Evolutionary conservation across 2,113 vertebrate genomes (phyloP).

Genomic region (Falco punctatus): DNA sequence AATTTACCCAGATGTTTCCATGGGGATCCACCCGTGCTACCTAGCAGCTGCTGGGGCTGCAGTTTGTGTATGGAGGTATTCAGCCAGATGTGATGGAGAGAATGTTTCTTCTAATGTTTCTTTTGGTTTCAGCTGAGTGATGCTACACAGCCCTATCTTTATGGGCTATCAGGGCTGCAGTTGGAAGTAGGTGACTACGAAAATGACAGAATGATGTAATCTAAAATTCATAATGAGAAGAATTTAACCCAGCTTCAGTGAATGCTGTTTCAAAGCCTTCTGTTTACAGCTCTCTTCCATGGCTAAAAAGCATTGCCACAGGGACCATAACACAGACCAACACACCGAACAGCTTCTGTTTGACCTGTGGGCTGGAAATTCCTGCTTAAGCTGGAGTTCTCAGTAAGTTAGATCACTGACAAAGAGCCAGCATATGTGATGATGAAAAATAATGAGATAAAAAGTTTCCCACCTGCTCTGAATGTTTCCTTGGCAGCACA

Average conservation of each 20-base stretch:
- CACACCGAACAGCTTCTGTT: fast-evolving
- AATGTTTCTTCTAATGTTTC: background rate
- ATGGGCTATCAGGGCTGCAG: background rate
- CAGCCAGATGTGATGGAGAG: background rate
- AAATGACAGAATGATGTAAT: background rate
- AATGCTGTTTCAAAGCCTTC: background rate
- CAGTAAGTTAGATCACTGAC: background rate
- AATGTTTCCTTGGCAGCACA: background rate
- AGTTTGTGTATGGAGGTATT: background rate
- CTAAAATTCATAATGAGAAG: background rate
- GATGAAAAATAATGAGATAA: background rate
- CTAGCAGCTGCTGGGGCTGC: background rate
- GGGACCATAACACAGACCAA: background rate
- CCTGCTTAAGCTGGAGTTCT: background rate
- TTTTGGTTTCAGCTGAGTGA: background rate
- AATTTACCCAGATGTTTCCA: background rate
- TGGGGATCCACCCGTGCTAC: background rate
- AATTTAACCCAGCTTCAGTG: background rate
- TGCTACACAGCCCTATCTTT: background rate
- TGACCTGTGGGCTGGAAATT: background rate
- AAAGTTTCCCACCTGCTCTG: background rate
- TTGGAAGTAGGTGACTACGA: background rate
- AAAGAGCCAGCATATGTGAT: background rate
- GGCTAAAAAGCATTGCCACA: background rate
- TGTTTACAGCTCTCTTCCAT: background rate